Evolutionary conservation across 2,113 vertebrate genomes (phyloP).

Genomic region (Strix uralensis): DNA sequence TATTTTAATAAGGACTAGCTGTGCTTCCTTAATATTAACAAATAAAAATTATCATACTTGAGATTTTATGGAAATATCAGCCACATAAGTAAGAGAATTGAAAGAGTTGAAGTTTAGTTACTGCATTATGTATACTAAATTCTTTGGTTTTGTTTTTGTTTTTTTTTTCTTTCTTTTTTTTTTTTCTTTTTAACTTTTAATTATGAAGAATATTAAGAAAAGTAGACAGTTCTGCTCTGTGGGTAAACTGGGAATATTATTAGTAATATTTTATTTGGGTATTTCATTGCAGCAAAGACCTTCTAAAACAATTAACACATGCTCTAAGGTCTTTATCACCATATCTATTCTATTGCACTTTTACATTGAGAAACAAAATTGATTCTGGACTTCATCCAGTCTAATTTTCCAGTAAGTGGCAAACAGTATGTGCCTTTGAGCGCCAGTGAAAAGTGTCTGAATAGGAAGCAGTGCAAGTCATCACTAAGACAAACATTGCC

Average conservation of each 20-base stretch:
- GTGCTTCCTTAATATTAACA: not conserved
- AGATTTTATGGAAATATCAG: not conserved
- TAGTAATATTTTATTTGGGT: not conserved
- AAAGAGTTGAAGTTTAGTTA: not conserved
- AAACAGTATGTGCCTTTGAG: conserved; percentile 23
- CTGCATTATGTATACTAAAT: not conserved
- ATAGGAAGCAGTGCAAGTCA: conserved; percentile 13
- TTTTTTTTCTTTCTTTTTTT: too few species aligned
- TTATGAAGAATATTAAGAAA: not conserved
- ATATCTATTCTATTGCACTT: not conserved
- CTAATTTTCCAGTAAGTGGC: conserved; percentile 29
- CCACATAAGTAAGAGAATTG: not conserved
- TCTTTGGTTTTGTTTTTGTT: not conserved
- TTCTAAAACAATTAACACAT: not conserved
- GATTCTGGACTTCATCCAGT: conserved; percentile 46
- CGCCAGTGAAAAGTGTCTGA: not conserved
- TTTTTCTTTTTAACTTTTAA: not conserved
- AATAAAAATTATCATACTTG: not conserved
- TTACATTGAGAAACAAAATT: conserved; percentile 38
- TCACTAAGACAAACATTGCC: not conserved
- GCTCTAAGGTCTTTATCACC: not conserved
- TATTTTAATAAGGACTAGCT: not conserved
- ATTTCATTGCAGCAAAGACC: not conserved
- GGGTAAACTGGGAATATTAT: not conserved
- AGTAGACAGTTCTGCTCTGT: not conserved